Percentiles rank a stretch among this genome's conserved stretches.
phyloP scores from a whole-genome alignment of 2,113 vertebrate species.

The Bubo bubo region DNA sequence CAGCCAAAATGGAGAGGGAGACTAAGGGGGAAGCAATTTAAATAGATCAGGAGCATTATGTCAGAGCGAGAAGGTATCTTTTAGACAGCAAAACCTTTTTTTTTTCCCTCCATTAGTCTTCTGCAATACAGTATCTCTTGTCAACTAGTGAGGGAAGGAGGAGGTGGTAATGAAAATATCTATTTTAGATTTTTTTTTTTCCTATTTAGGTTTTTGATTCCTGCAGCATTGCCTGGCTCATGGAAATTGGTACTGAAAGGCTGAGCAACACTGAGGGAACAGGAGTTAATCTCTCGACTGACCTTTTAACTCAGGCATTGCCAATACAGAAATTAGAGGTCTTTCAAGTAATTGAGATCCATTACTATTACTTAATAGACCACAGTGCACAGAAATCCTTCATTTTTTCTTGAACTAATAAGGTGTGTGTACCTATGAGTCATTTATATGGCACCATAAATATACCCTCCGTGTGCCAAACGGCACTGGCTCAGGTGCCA shows the following conservation, averaged over 20 bases:
- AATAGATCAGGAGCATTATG: background rate
- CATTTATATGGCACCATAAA: background rate
- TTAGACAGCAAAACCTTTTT: background rate
- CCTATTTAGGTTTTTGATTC: background rate
- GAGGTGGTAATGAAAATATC: background rate
- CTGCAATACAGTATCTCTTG: background rate
- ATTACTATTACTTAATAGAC: conserved; percentile 50
- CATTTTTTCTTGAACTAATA: conserved; percentile 28
- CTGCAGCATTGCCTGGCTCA: background rate
- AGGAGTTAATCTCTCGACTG: conserved; percentile 8
- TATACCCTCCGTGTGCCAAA: background rate
- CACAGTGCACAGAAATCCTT: background rate
- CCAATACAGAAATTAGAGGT: conserved; percentile 44
- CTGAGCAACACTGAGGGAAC: background rate
- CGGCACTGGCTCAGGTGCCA: accelerated
- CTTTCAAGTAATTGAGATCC: conserved; percentile 47
- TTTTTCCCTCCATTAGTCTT: background rate
- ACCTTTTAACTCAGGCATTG: conserved; percentile 23
- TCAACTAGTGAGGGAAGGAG: background rate
- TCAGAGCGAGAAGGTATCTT: background rate
- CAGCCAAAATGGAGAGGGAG: background rate
- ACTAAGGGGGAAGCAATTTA: background rate
- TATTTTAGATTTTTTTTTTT: background rate
- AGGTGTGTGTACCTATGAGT: conserved; percentile 4
- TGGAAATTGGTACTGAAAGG: background rate